Conservation (phyloP, 1,140 invertebrate species). For the Cryptotermes secundus region DNA sequence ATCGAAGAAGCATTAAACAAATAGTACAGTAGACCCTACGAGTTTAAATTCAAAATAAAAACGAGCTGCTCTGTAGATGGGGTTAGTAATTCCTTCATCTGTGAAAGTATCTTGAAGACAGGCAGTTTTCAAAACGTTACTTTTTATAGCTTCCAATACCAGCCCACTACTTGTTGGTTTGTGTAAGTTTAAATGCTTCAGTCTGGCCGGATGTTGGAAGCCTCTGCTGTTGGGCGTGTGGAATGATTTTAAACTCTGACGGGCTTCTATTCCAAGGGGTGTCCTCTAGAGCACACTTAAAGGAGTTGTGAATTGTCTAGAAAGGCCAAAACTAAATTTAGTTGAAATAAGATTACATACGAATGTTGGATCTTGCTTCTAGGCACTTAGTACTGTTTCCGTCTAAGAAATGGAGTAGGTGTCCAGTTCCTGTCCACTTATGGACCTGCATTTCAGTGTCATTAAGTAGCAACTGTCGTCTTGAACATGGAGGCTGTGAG, state of each 20-base stretch:
- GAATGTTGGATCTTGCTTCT: too few relatives aligned
- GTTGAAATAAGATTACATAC: too few relatives aligned
- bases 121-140: background rate
- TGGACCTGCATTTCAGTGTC: too few relatives aligned
- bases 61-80: background rate
- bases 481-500: too few relatives aligned
- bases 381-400: too few relatives aligned
- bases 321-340: too few relatives aligned
- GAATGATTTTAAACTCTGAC: slow-evolving; percentile 6
- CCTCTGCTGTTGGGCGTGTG: background rate
- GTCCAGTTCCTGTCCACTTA: too few relatives aligned
- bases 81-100: background rate
- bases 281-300: background rate
- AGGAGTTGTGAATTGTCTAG: too few relatives aligned
- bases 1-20: background rate
- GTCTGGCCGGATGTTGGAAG: slow-evolving; percentile 11
- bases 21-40: background rate
- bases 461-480: too few relatives aligned
- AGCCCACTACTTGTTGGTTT: background rate
- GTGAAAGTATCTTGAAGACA: slow-evolving; percentile 8
- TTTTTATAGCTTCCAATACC: background rate
- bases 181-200: background rate
- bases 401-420: too few relatives aligned
- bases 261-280: background rate
- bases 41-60: background rate